These are phyloP conservation scores for Dryocosmus kuriphilus DNA, from an alignment of 2,888 invertebrate genomes.

Conservation along the genomic window DNA sequence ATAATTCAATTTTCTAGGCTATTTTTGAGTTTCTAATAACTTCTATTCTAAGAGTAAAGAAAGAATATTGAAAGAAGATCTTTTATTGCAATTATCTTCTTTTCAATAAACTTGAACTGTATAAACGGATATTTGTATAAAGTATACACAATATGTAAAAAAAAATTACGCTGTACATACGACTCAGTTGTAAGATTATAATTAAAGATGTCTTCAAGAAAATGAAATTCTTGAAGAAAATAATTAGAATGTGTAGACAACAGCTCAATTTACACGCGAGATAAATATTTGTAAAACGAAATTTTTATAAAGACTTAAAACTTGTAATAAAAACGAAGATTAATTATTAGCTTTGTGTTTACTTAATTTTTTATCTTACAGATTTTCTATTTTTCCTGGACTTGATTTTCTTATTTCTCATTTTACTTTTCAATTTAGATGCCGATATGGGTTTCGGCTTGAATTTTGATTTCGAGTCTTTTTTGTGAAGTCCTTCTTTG, in stretches of 20 bases:
- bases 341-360: background rate
- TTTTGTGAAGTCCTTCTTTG: conserved; percentile 57
- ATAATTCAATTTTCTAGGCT: conserved; percentile 72
- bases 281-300: conserved; percentile 16
- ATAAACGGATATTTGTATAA: conserved; percentile 6
- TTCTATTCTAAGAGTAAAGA: background rate
- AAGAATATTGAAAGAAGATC: background rate
- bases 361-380: background rate
- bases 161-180: background rate
- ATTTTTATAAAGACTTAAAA: conserved; percentile 26
- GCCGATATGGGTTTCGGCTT: conserved; percentile 38
- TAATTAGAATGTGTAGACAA: conserved; percentile 25
- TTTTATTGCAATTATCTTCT: background rate
- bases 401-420: conserved; percentile 46
- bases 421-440: conserved; percentile 44
- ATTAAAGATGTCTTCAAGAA: conserved; percentile 8
- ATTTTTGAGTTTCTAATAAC: background rate
- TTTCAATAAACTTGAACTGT: conserved; percentile 1
- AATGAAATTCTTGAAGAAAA: conserved; percentile 5
- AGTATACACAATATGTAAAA: conserved; percentile 11
- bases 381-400: conserved; percentile 43
- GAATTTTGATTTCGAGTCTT: conserved; percentile 41
- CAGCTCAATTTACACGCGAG: conserved; percentile 38
- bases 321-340: background rate
- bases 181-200: background rate